These are phyloP conservation scores for Pan paniscus DNA, from an alignment of 2,113 vertebrate genomes.

Conservation along the genomic window DNA sequence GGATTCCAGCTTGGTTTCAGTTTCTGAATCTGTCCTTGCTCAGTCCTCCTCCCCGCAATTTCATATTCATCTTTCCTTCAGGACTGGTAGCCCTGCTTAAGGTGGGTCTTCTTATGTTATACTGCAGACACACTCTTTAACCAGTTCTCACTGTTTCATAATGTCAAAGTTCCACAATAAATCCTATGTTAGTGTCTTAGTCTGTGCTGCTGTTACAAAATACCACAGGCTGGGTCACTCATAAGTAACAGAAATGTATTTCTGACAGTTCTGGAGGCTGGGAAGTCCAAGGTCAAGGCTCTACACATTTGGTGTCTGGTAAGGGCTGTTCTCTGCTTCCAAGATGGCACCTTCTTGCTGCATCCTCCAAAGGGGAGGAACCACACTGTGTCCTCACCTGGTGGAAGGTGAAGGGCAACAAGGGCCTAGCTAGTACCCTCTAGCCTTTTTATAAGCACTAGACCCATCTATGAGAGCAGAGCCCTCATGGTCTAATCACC, in stretches of 20 bases:
- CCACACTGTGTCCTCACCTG: not conserved
- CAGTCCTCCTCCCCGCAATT: not conserved
- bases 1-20: not conserved
- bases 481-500: rapidly evolving
- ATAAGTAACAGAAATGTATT: not conserved
- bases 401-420: not conserved
- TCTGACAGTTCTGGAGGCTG: not conserved
- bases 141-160: not conserved
- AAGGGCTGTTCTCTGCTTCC: not conserved
- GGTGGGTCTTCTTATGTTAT: not conserved
- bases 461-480: not conserved
- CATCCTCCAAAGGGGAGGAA: too few relatives aligned
- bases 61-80: not conserved
- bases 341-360: not conserved
- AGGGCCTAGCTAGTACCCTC: not conserved
- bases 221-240: not conserved
- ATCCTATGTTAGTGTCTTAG: not conserved
- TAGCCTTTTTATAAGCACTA: too few relatives aligned
- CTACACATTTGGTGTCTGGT: not conserved
- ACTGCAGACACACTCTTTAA: not conserved
- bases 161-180: not conserved
- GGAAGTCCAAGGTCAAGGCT: not conserved
- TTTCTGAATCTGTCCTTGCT: not conserved
- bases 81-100: too few relatives aligned
- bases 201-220: not conserved